Conservation (phyloP, 2,113 vertebrate species). For the Otus sunia region DNA sequence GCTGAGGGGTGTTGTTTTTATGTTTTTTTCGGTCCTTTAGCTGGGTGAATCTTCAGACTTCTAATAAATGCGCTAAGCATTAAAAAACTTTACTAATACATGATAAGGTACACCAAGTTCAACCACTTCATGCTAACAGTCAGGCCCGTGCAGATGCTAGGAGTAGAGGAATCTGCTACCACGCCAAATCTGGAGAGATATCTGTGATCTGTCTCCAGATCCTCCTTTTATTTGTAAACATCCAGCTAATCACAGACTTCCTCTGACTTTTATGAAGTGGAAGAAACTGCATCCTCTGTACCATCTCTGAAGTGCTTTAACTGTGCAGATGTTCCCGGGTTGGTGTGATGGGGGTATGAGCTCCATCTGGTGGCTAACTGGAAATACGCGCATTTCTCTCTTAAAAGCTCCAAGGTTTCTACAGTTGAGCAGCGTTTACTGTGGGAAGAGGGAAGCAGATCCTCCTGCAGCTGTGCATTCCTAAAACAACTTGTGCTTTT, state of each 20-base stretch:
- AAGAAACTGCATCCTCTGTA: not conserved
- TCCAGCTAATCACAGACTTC: conserved; percentile 39
- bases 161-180: not conserved
- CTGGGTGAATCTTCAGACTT: not conserved
- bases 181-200: not conserved
- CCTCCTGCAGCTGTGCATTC: not conserved
- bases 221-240: conserved; percentile 46
- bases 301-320: not conserved
- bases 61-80: not conserved
- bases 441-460: not conserved
- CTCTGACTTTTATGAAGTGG: conserved; percentile 36
- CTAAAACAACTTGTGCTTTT: not conserved
- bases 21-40: not conserved
- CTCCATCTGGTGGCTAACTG: conserved; percentile 50
- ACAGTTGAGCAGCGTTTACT: not conserved
- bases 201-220: conserved; percentile 34
- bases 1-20: not conserved
- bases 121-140: not conserved
- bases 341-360: not conserved
- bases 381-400: not conserved
- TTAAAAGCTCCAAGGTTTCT: not conserved
- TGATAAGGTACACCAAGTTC: not conserved
- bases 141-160: not conserved
- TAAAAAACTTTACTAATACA: not conserved
- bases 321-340: not conserved